phyloP scores from a whole-genome alignment of 2,888 invertebrate species.

The Punctoribates punctum region DNA sequence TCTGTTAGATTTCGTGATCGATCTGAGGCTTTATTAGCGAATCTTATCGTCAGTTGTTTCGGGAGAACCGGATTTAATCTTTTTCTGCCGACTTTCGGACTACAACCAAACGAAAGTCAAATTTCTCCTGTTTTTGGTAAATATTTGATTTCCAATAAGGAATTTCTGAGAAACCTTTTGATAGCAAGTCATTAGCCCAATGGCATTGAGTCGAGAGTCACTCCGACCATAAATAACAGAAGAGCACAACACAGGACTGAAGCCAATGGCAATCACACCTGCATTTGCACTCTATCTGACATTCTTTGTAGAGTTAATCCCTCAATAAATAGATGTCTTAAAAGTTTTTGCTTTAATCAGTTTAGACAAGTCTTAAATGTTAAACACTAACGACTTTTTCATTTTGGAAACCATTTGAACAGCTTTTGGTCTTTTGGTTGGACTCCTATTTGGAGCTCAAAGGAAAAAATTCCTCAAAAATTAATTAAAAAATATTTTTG shows the following conservation, averaged over 20 bases:
- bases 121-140: slow-evolving; percentile 27
- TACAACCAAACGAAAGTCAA: slow-evolving; percentile 31
- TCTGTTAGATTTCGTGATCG: slow-evolving; percentile 25
- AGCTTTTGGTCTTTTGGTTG: not conserved
- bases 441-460: not conserved
- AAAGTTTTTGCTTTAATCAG: slow-evolving; percentile 11
- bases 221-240: slow-evolving; percentile 12
- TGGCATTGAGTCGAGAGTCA: slow-evolving; percentile 12
- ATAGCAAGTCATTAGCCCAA: slow-evolving; percentile 16
- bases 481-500: not conserved
- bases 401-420: not conserved
- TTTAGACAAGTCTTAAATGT: slow-evolving; percentile 1
- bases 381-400: not conserved
- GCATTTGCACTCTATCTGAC: slow-evolving; percentile 22
- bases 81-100: slow-evolving; percentile 14
- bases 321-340: slow-evolving; percentile 25
- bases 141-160: slow-evolving; percentile 31
- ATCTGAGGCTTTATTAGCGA: not conserved
- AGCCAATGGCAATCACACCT: not conserved
- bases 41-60: not conserved
- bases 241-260: not conserved
- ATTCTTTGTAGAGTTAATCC: slow-evolving; percentile 2
- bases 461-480: not conserved
- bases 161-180: slow-evolving; percentile 10
- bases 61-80: slow-evolving; percentile 22